phyloP scores from a whole-genome alignment of 2,113 vertebrate genomes.

The Sitta europaea region DNA sequence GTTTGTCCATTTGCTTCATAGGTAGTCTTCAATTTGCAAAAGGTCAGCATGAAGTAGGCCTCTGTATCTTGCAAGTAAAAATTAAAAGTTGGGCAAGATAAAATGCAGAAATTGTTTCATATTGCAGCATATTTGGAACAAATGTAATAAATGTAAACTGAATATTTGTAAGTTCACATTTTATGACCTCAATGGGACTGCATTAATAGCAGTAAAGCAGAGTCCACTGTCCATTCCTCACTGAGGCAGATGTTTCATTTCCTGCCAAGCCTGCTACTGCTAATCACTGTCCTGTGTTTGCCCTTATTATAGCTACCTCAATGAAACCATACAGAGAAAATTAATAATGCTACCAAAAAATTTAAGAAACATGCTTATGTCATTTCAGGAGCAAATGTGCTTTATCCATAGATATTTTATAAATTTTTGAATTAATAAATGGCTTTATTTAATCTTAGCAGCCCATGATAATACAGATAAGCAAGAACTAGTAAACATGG shows the following conservation, averaged over 20 bases:
- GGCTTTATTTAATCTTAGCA: neutral
- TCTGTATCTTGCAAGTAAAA: neutral
- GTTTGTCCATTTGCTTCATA: neutral
- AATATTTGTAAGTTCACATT: neutral
- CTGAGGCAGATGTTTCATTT: neutral
- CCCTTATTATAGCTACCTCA: neutral
- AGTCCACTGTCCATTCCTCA: neutral
- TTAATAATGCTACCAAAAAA: neutral
- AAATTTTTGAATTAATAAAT: neutral
- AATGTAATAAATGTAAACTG: neutral
- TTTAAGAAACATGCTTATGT: neutral
- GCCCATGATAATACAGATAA: neutral
- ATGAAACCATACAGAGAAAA: neutral
- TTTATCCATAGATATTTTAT: neutral
- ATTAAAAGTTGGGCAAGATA: neutral
- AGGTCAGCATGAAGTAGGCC: neutral
- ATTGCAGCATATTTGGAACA: neutral
- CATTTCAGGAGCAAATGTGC: neutral
- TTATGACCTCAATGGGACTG: neutral
- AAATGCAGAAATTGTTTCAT: conserved; percentile 14
- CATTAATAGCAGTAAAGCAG: conserved; percentile 28
- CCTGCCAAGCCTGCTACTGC: neutral
- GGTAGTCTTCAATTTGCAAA: neutral
- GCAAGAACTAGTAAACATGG: neutral
- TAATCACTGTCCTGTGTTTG: neutral